A percentile compares a stretch with the other conserved stretches of the same genome.
phyloP scores from a whole-genome alignment of 2,888 invertebrate genomes.

The Drosophila rellima region DNA sequence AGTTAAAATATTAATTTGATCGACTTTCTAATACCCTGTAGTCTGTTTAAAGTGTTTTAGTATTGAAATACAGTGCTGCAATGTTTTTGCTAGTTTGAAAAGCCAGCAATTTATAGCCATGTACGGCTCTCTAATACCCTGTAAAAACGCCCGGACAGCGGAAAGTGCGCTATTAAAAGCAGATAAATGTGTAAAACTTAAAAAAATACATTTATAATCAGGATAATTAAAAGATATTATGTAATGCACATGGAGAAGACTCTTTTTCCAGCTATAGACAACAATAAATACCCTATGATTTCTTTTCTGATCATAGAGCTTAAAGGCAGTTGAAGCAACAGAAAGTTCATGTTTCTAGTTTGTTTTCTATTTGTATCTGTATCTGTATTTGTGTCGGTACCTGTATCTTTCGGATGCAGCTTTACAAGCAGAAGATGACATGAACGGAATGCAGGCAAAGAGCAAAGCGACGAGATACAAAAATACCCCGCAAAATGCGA shows the following conservation, averaged over 20 bases:
- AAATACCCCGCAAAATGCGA: constrained; percentile 31
- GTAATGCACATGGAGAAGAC: not conserved
- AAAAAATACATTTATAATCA: not conserved
- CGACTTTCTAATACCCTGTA: not conserved
- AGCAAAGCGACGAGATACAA: constrained; percentile 20
- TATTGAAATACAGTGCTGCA: too few species aligned
- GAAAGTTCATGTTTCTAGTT: not conserved
- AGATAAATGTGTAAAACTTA: not conserved
- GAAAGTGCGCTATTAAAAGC: not conserved
- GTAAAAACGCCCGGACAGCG: not conserved
- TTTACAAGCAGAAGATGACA: constrained; percentile 51
- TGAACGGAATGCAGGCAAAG: constrained; percentile 58
- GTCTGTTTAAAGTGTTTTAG: not conserved
- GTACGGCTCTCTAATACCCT: not conserved
- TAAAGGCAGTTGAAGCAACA: not conserved
- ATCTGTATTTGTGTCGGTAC: constrained; percentile 5
- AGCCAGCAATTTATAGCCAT: not conserved
- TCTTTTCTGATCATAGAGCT: not conserved
- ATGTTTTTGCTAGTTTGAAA: not conserved
- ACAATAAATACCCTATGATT: not conserved
- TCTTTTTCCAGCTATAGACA: not conserved
- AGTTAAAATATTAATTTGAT: not conserved
- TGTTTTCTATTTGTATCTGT: constrained; percentile 6
- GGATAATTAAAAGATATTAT: not conserved
- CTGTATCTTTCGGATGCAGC: constrained; percentile 39